A percentile compares a stretch with the other conserved stretches of the same genome.
These are phyloP conservation scores for Pionites leucogaster DNA, from an alignment of 2,113 vertebrate species.

Conservation along the genomic window DNA sequence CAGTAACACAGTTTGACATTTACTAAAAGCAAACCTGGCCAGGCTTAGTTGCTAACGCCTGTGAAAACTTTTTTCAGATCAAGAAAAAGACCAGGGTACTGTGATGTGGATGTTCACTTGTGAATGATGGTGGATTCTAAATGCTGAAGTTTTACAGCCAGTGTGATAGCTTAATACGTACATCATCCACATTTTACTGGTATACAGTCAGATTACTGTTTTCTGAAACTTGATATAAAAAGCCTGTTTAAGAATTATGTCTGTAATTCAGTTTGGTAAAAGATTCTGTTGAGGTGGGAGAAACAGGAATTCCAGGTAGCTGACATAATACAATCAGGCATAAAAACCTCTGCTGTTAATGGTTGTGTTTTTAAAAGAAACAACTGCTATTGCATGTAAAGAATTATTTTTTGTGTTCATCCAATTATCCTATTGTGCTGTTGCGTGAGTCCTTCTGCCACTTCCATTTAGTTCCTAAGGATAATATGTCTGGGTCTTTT, in stretches of 20 bases:
- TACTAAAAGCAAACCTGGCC: neutral
- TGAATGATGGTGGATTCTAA: neutral
- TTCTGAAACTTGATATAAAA: neutral
- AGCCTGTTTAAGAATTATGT: neutral
- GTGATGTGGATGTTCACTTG: neutral
- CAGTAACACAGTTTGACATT: neutral
- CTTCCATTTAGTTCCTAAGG: neutral
- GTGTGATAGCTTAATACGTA: neutral
- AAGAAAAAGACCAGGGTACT: neutral
- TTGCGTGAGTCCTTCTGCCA: neutral
- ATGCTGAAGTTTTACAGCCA: neutral
- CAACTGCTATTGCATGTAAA: neutral
- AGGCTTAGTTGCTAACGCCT: neutral
- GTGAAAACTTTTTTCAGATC: neutral
- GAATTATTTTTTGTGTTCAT: neutral
- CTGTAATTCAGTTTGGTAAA: neutral
- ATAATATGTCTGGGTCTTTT: neutral
- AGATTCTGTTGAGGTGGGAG: neutral
- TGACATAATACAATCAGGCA: neutral
- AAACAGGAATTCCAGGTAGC: neutral
- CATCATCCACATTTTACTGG: neutral
- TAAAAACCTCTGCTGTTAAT: neutral
- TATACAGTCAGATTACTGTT: neutral
- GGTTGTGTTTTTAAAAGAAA: neutral
- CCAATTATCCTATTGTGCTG: neutral